Evolutionary conservation across 2,888 invertebrate genomes (phyloP).

Genomic region (Crioceris asparagi): DNA sequence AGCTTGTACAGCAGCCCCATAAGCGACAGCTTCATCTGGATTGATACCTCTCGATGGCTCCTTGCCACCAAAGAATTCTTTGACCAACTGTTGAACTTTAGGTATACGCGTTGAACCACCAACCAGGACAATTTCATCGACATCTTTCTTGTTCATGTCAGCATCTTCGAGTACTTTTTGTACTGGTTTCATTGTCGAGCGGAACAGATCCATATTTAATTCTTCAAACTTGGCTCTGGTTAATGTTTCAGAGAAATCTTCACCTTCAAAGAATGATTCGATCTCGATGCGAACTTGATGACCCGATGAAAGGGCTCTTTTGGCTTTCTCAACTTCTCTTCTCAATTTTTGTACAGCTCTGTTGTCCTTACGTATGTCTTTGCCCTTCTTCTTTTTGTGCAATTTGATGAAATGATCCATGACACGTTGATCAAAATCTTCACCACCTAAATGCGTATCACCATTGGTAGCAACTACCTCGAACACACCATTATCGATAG

Average conservation of each 20-base stretch:
- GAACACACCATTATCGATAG: conserved; percentile 98
- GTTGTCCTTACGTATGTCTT: conserved; percentile 83
- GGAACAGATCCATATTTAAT: conserved; percentile 86
- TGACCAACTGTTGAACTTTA: conserved; percentile 87
- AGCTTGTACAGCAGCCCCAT: conserved; percentile 97
- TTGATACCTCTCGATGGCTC: conserved; percentile 97
- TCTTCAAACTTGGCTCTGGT: conserved; percentile 99
- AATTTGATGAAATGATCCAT: conserved; percentile 96
- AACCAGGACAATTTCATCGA: conserved; percentile 97
- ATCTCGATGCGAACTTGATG: conserved; percentile 98
- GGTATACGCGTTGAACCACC: conserved; percentile 99
- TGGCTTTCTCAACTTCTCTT: conserved; percentile 96
- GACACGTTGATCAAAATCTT: conserved; percentile 96
- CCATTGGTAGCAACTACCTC: conserved; percentile 85
- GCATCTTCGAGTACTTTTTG: conserved; percentile 95
- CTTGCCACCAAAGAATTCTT: conserved; percentile 94
- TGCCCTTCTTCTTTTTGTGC: conserved; percentile 98
- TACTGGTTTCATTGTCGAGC: conserved; percentile 89
- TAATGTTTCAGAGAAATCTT: conserved; percentile 95
- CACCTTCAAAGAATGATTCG: conserved; percentile 95
- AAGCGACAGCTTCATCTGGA: conserved; percentile 98
- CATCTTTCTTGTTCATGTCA: conserved; percentile 97
- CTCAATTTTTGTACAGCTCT: conserved; percentile 92
- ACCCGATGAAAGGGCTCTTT: conserved; percentile 86
- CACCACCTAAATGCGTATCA: conserved; percentile 96